These are phyloP conservation scores for Cylas formicarius DNA, from an alignment of 1,140 invertebrate genomes.

Conservation along the genomic window DNA sequence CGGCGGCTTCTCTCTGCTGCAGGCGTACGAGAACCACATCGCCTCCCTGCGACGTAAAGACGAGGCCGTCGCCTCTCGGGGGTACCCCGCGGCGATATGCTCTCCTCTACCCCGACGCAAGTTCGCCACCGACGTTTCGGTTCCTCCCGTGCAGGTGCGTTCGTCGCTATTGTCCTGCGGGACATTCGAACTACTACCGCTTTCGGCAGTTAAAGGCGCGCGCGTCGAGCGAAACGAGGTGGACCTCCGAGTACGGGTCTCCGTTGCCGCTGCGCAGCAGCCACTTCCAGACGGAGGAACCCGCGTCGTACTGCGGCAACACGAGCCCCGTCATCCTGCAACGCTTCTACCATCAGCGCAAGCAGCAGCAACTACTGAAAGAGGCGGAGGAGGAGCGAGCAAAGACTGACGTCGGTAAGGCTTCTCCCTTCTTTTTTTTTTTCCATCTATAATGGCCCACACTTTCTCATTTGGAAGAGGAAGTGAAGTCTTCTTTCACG, in stretches of 20 bases:
- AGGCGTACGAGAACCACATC: slow-evolving; percentile 27
- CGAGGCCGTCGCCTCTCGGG: not conserved
- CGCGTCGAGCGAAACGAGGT: slow-evolving; percentile 24
- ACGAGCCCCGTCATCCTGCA: slow-evolving; percentile 58
- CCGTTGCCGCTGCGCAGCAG: slow-evolving; percentile 27
- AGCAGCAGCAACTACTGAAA: slow-evolving; percentile 44
- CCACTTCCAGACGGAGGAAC: slow-evolving; percentile 28
- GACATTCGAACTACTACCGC: too few relatives aligned
- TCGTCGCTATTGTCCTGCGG: slow-evolving; percentile 21
- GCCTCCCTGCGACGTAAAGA: slow-evolving; percentile 14
- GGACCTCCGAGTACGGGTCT: slow-evolving; percentile 34
- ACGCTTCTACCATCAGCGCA: slow-evolving; percentile 56
- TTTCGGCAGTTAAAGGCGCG: slow-evolving; percentile 5
- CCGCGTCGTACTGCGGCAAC: slow-evolving; percentile 44
- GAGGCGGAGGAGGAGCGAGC: slow-evolving; percentile 38
- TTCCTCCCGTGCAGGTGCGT: slow-evolving; percentile 11
- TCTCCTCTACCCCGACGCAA: slow-evolving; percentile 20
- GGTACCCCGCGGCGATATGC: slow-evolving; percentile 8
- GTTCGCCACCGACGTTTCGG: slow-evolving; percentile 7
- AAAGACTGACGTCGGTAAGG: slow-evolving; percentile 30
- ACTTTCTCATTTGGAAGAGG: too few relatives aligned
- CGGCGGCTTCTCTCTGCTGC: slow-evolving; percentile 26
- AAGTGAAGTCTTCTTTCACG: too few relatives aligned
- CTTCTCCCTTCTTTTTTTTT: too few relatives aligned
- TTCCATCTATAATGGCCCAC: too few relatives aligned